A percentile compares a stretch with the other conserved stretches of the same genome.
Evolutionary conservation across 2,797 vertebrate genomes (phyloP).

Genomic region (Lutjanus argentimaculatus): DNA sequence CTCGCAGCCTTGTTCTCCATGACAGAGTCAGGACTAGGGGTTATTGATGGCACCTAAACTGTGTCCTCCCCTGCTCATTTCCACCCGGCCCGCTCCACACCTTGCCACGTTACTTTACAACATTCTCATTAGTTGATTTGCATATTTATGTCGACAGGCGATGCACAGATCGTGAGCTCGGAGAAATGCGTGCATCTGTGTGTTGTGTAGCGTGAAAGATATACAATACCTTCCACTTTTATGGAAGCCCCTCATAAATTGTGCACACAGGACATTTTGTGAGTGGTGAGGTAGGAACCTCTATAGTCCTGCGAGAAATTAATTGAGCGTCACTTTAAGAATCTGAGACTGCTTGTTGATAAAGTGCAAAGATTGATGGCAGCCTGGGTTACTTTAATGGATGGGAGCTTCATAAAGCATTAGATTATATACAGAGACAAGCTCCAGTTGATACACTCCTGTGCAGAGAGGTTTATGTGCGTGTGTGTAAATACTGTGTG

Average conservation of each 20-base stretch:
- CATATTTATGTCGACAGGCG: conserved; percentile 67
- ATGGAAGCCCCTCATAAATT: conserved; percentile 70
- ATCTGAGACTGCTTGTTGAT: conserved; percentile 62
- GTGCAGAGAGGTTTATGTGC: conserved; percentile 6
- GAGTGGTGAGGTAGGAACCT: conserved; percentile 47
- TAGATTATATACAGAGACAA: conserved; percentile 47
- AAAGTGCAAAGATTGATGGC: conserved; percentile 72
- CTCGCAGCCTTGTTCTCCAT: conserved; percentile 28
- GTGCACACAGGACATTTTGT: conserved; percentile 51
- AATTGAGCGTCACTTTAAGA: conserved; percentile 70
- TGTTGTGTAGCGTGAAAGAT: conserved; percentile 70
- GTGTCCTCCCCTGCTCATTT: conserved; percentile 49
- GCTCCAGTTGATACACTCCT: conserved; percentile 31
- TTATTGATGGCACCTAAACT: conserved; percentile 61
- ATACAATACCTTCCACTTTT: conserved; percentile 64
- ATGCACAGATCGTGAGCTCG: neutral
- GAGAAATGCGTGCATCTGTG: conserved; percentile 46
- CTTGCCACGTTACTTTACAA: conserved; percentile 62
- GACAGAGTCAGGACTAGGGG: conserved; percentile 9
- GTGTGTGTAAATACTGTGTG: neutral
- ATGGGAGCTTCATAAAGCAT: conserved; percentile 64
- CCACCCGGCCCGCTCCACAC: conserved; percentile 53
- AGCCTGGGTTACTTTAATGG: conserved; percentile 56
- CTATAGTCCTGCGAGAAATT: conserved; percentile 58
- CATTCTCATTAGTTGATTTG: conserved; percentile 76